Evolutionary conservation across 2,888 invertebrate species (phyloP).

Genomic region (Ecdyonurus torrentis): DNA sequence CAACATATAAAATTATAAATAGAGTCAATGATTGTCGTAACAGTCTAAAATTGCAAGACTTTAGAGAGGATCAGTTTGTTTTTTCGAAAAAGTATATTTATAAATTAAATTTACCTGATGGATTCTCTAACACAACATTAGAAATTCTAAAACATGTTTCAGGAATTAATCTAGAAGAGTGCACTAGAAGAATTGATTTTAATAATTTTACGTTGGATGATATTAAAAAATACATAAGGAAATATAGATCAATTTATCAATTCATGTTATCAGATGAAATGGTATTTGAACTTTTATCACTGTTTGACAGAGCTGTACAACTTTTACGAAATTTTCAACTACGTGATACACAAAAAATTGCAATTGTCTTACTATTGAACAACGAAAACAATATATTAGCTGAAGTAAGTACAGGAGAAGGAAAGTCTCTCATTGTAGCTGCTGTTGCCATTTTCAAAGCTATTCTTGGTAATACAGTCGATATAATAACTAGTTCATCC

Average conservation of each 20-base stretch:
- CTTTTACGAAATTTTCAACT: conserved; percentile 6
- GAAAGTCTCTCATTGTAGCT: conserved; percentile 23
- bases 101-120: too few species aligned
- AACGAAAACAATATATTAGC: conserved; percentile 16
- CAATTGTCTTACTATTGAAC: conserved; percentile 16
- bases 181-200: too few species aligned
- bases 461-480: conserved; percentile 18
- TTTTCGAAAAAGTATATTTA: too few species aligned
- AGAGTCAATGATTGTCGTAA: too few species aligned
- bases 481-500: conserved; percentile 22
- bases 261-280: background rate
- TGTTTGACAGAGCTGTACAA: background rate
- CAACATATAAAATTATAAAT: too few species aligned
- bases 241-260: background rate
- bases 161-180: too few species aligned
- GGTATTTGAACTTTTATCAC: background rate
- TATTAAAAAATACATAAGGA: background rate
- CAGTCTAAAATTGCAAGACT: too few species aligned
- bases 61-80: too few species aligned
- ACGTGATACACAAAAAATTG: conserved; percentile 18
- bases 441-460: conserved; percentile 20
- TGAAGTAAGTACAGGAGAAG: conserved; percentile 25
- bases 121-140: too few species aligned
- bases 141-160: too few species aligned
- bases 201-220: background rate